Base-by-base conservation (phyloP, 2,113 vertebrate species). In the Parus major region DNA sequence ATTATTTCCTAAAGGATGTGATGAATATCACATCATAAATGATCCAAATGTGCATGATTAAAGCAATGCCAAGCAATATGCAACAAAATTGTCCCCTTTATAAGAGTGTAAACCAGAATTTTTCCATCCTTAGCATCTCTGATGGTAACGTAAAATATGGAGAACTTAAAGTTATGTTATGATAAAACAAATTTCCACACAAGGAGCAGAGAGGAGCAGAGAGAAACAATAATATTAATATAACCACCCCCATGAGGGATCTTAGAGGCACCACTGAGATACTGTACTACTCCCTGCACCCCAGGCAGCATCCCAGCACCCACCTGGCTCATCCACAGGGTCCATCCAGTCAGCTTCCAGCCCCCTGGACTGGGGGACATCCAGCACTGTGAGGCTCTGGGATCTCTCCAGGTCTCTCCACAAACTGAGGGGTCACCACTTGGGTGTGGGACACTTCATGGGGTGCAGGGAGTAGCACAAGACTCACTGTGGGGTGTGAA, bases 361-460 rank as follows among this genome's bases (percentile, higher is more conserved):
- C 0, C 4, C 7, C 2, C 1, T 1, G 5, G 17, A 2, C 29
- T 25, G 17, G 3, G 9, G 5, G 3, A 29, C 5, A 20, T 12
- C 5, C 29, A 44, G 10, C 3, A 21, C 10, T 1, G 0, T 18
- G 20, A 56, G 4, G 10, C 5, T 14, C 3, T 35, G 47, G 18
- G 8, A 8, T 5, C 7, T 63, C 57, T 83, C 10, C 3, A 3
- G 12, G 2, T 69, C 35, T 59, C 55, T n/a, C 27, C 10, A 41
- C 19, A 77, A 63, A 22, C 13, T 6, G 23, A 41, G 10, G 2
- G 0, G 0, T 28, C 24, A 52, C 21, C 47, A 9, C 9, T 2
- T 5, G 7, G 7, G 7, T 50, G 5, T 1, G 0, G 4, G 2
- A 41, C 14, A 46, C 29, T 53, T 81, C 14, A 16, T 14, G 24